Evolutionary conservation across 2,797 vertebrate species (phyloP).

Genomic region (Calcarius lapponicus): DNA sequence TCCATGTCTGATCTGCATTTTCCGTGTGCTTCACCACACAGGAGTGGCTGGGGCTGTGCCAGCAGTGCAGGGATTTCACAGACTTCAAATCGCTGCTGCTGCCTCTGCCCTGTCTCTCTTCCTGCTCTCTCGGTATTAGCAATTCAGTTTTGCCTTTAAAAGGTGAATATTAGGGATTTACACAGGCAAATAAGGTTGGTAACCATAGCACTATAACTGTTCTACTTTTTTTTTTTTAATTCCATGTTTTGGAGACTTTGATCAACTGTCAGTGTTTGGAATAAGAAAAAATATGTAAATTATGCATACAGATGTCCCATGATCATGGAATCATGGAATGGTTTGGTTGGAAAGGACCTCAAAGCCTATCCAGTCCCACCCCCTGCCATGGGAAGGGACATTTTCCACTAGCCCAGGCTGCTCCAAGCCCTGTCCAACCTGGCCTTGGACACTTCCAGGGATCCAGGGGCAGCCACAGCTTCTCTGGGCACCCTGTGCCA

Average conservation of each 20-base stretch:
- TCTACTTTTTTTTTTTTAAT: background rate
- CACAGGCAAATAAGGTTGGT: background rate
- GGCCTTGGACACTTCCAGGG: background rate
- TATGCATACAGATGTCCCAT: too few species aligned
- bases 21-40: fast-evolving
- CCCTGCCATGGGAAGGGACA: background rate
- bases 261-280: background rate
- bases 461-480: background rate
- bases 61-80: background rate
- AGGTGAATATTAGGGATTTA: background rate
- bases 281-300: background rate
- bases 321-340: background rate
- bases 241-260: background rate
- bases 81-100: background rate
- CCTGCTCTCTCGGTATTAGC: fast-evolving
- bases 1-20: background rate
- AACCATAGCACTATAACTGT: fast-evolving
- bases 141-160: background rate
- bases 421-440: fast-evolving
- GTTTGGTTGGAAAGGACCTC: background rate
- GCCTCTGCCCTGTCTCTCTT: background rate
- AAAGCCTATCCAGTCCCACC: fast-evolving
- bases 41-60: background rate
- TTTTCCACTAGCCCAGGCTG: fast-evolving
- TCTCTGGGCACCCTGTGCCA: background rate